A percentile compares a stretch with the other conserved stretches of the same genome.
Evolutionary conservation across 2,888 invertebrate species (phyloP).

Genomic region (Hybos culiciformis): DNA sequence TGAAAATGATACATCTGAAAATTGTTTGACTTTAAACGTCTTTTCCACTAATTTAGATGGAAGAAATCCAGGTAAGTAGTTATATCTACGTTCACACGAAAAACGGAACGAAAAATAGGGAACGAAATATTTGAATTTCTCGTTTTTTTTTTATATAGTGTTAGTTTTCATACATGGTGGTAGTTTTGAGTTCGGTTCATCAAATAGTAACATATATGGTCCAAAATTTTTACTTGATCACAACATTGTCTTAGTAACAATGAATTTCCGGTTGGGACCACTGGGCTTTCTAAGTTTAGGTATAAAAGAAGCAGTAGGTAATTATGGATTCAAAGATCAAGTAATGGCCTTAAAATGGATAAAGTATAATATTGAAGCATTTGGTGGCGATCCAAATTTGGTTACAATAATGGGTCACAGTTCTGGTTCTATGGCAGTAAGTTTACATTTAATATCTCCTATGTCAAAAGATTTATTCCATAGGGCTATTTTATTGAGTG

Average conservation of each 20-base stretch:
- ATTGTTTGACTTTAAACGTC: slow-evolving; percentile 50
- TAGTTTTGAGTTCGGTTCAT: slow-evolving; percentile 19
- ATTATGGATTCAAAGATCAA: slow-evolving; percentile 54
- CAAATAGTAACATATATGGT: slow-evolving; percentile 18
- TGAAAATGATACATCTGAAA: slow-evolving; percentile 37
- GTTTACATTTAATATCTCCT: slow-evolving; percentile 44
- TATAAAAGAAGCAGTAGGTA: slow-evolving; percentile 47
- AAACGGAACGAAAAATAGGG: too few relatives aligned
- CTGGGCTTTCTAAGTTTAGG: slow-evolving; percentile 46
- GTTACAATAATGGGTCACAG: slow-evolving; percentile 50
- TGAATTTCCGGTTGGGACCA: slow-evolving; percentile 29
- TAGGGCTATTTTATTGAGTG: slow-evolving; percentile 52
- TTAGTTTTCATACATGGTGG: slow-evolving; percentile 30
- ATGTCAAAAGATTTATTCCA: slow-evolving; percentile 53
- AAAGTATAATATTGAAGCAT: slow-evolving; percentile 44
- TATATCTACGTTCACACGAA: too few relatives aligned
- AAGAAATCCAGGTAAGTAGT: not conserved
- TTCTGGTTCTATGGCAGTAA: slow-evolving; percentile 37
- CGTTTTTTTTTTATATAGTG: too few relatives aligned
- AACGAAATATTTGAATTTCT: too few relatives aligned
- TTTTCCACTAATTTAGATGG: slow-evolving; percentile 32
- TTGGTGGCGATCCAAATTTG: slow-evolving; percentile 48
- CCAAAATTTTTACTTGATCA: slow-evolving; percentile 26
- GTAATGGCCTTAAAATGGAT: slow-evolving; percentile 50
- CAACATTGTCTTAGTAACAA: slow-evolving; percentile 26